phyloP scores from a whole-genome alignment of 1,140 invertebrate species.

The Dreissena rostriformis region DNA sequence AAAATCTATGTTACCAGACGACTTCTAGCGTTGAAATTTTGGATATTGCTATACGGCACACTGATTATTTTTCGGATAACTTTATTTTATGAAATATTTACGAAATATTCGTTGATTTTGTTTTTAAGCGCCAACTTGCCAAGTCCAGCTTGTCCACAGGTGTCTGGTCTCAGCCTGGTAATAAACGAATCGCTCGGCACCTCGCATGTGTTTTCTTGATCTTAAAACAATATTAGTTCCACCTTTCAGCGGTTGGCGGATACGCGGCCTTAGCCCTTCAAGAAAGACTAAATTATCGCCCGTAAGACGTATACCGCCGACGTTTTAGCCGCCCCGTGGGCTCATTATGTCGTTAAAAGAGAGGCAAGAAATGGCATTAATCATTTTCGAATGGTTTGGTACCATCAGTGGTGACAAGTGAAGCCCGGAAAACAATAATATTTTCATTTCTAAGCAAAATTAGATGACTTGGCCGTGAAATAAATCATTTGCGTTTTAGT shows the following conservation, averaged over 20 bases:
- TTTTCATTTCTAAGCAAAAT: conserved; percentile 47
- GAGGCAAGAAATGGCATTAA: conserved; percentile 43
- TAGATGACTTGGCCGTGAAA: conserved; percentile 23
- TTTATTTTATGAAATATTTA: too few species aligned
- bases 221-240: conserved; percentile 57
- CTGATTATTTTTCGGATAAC: too few species aligned
- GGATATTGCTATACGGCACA: too few species aligned
- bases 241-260: conserved; percentile 36
- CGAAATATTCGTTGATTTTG: too few species aligned
- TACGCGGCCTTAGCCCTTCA: conserved; percentile 29
- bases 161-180: conserved; percentile 17
- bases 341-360: conserved; percentile 28
- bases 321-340: conserved; percentile 10
- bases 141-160: conserved; percentile 16
- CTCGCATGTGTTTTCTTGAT: conserved; percentile 43
- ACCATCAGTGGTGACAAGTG: conserved; percentile 26
- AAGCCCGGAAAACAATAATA: conserved; percentile 45
- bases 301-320: neutral
- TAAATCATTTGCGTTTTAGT: conserved; percentile 42
- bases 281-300: conserved; percentile 44
- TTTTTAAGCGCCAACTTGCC: too few species aligned
- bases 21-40: too few species aligned
- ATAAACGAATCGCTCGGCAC: conserved; percentile 49
- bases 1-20: too few species aligned
- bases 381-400: conserved; percentile 34